Evolutionary conservation across 2,797 vertebrate genomes (phyloP), one percentile per base, ranked within the genome.

Genomic region (Enteromius paludinosus): DNA sequence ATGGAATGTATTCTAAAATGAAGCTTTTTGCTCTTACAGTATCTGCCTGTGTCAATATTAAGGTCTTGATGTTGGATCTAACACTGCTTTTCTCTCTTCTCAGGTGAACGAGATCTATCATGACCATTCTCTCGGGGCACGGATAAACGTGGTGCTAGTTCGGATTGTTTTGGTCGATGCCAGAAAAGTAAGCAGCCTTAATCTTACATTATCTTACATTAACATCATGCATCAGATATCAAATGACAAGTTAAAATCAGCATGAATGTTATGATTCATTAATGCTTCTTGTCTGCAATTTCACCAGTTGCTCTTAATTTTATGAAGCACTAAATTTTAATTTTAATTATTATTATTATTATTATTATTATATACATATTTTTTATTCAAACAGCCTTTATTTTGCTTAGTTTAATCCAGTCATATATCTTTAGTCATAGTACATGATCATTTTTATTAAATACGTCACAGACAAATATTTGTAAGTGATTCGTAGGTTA

Each of bases 41-140:
- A 49, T 47, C 20, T 45, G 74, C 18, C 0, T 49, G 75, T 66
- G n/a, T 79, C 23, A 56, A 10, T 72, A 62, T 64, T 23, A 54
- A 54, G 18, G 43, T 62, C 17, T 15, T 45, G 2, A 33, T 66
- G 71, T 56, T 72, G 49, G 17, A 69, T 74, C 62, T 76, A 85
- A 83, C 41, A 12, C 25, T 47, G 9, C 14, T 79, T 70, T 79
- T 66, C 2, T 28, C 90, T 86, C 91, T 84, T 93, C 93, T 30
- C 92, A 99, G 98, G 97, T 99, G 52, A 98, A 99, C 54, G 97
- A 99, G 90, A 97, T 99, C 89, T 99, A 99, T 85, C 97, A 97
- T 4, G 96, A 99, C 8, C 96, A 96, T 62, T 98, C 98, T 78
- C 89, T 99, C 84, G 98, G 98, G 0, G 96, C 96, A 79, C 96